Evolutionary conservation across 2,113 vertebrate species (phyloP), one percentile per base, ranked within the genome.

Genomic region (Setophaga petechia): DNA sequence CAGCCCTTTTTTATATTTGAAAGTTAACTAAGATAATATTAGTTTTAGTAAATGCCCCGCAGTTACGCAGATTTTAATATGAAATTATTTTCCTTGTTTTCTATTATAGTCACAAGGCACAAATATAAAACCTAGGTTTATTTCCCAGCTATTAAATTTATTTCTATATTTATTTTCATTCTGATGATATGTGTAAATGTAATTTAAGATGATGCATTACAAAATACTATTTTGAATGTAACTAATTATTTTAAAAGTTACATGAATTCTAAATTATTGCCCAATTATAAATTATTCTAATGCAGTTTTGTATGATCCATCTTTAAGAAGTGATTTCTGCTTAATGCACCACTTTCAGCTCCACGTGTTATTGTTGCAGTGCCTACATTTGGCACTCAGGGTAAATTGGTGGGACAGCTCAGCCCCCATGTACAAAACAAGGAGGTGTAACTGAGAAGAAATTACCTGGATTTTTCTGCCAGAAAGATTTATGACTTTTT

Each of bases 11-110:
- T 97, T 95, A 96, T 95, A 95, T 96, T 90, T 97, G 93, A 97
- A 98, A 96, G 96, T 98, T 97, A 98, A 96, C 95, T 96, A 97
- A 96, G 94, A 97, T 97, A 96, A 97, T 95, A 97, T 97, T 97
- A 96, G 96, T 97, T 98, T 98, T 97, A 96, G 89, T 93, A 97
- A 97, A 97, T 95, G 92, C 89, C 95, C 89, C 8, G 33, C 57
- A 97, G 97, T 97, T 97, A 96, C 59, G 52, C 49, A 94, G 59
- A 97, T 92, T 90, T 94, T 97, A 95, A 95, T 90, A 92, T n/a
- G 28, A 97, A 90, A 92, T 84, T 89, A 80, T 85, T 97, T 95
- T 84, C 51, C 35, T 88, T 96, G 91, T 95, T 92, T 96, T 97
- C 86, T 97, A 20, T 95, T 96, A 66, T 78, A 93, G 61, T 97